phyloP scores from a whole-genome alignment of 2,113 vertebrate genomes.

The Silurus meridionalis region DNA sequence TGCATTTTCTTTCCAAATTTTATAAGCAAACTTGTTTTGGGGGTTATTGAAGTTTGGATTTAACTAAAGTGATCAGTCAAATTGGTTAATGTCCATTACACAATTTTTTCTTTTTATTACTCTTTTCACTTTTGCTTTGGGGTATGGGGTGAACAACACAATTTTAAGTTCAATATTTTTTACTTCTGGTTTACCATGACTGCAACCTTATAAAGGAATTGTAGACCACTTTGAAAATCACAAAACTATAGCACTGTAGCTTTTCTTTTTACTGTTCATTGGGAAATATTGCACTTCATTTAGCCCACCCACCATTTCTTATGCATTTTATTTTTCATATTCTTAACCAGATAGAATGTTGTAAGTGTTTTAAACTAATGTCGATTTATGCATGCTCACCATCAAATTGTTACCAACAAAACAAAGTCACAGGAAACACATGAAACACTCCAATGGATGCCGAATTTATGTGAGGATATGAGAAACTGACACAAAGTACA shows the following conservation, averaged over 20 bases:
- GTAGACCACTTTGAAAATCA: neutral
- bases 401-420: constrained; percentile 7
- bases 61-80: neutral
- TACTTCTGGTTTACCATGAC: neutral
- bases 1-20: neutral
- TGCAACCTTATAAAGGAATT: neutral
- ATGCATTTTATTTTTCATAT: neutral
- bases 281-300: neutral
- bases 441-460: neutral
- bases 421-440: constrained; percentile 1
- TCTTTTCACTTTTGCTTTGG: neutral
- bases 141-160: neutral
- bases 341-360: neutral
- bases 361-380: neutral
- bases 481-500: constrained; percentile 20
- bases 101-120: too few relatives aligned
- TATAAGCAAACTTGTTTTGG: neutral
- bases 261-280: neutral
- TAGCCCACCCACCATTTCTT: neutral
- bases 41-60: neutral
- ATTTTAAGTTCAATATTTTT: neutral
- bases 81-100: neutral
- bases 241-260: neutral
- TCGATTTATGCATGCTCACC: neutral
- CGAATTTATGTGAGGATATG: constrained; percentile 28